Evolutionary conservation across 2,113 vertebrate species (phyloP).

Genomic region (Orycteropus afer): DNA sequence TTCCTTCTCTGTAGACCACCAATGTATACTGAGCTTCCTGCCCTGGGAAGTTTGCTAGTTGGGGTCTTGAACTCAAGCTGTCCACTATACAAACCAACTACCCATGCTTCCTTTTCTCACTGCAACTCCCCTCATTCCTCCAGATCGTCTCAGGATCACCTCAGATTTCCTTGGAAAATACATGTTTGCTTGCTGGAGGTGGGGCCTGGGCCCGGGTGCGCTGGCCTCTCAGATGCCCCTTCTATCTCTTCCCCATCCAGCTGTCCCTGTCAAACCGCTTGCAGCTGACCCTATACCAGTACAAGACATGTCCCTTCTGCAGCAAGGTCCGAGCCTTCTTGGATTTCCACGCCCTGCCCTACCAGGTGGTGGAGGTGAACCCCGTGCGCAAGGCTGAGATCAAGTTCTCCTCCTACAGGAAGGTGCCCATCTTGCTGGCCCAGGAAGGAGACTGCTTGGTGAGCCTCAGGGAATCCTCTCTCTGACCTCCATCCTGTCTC

Average conservation of each 20-base stretch:
- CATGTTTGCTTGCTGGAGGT: not conserved
- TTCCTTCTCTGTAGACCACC: not conserved
- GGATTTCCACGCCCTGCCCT: slow-evolving; percentile 94
- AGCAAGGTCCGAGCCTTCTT: slow-evolving; percentile 98
- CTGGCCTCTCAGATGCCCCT: not conserved
- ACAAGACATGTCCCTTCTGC: slow-evolving; percentile 99
- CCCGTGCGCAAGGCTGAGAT: slow-evolving; percentile 95
- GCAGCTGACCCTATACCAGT: slow-evolving; percentile 95
- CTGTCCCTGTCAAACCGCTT: slow-evolving; percentile 73
- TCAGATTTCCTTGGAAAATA: not conserved
- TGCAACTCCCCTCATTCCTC: not conserved
- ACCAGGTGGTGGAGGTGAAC: slow-evolving; percentile 97
- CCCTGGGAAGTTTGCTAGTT: not conserved
- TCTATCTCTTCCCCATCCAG: slow-evolving; percentile 2
- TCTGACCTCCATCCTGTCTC: not conserved
- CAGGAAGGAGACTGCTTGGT: slow-evolving; percentile 85
- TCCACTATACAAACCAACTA: no score
- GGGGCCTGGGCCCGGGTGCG: not conserved
- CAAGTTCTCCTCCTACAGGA: slow-evolving; percentile 97
- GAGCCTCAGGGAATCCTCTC: slow-evolving; percentile 59
- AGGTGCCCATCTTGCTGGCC: slow-evolving; percentile 93
- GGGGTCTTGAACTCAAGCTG: not conserved
- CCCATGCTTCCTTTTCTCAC: not conserved
- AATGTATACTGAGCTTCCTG: not conserved
- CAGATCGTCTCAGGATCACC: not conserved